phyloP scores from a whole-genome alignment of 1,140 invertebrate species.

The Ephestia elutella region DNA sequence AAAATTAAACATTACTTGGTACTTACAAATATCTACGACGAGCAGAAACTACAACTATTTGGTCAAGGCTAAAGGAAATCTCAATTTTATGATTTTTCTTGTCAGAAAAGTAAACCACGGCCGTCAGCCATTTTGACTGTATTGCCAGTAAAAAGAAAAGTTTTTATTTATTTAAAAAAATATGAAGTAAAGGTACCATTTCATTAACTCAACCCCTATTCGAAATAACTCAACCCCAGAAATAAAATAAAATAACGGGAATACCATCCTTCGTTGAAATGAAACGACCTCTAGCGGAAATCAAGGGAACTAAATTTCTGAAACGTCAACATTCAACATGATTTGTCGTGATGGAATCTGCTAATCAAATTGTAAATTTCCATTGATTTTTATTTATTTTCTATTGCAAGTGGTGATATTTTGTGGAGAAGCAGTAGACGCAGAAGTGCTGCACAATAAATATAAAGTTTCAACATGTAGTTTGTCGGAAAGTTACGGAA shows the following conservation, averaged over 20 bases:
- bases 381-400: conserved; percentile 36
- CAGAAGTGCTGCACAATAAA: background rate
- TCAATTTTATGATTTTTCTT: conserved; percentile 41
- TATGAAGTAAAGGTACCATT: conserved; percentile 17
- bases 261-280: background rate
- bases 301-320: conserved; percentile 48
- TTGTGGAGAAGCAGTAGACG: conserved; percentile 6
- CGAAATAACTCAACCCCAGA: background rate
- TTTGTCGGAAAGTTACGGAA: conserved; percentile 19
- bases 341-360: conserved; percentile 44
- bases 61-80: conserved; percentile 34
- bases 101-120: conserved; percentile 61
- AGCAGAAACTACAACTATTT: conserved; percentile 31
- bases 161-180: conserved; percentile 20
- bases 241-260: background rate
- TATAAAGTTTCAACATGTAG: conserved; percentile 42
- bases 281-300: conserved; percentile 34
- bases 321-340: conserved; percentile 65
- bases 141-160: conserved; percentile 33
- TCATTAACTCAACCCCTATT: background rate
- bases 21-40: conserved; percentile 64
- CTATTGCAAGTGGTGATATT: conserved; percentile 14
- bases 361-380: conserved; percentile 49
- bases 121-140: conserved; percentile 61
- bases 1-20: conserved; percentile 24